Evolutionary conservation across 2,113 vertebrate species (phyloP).

Genomic region (Corythaeola cristata): DNA sequence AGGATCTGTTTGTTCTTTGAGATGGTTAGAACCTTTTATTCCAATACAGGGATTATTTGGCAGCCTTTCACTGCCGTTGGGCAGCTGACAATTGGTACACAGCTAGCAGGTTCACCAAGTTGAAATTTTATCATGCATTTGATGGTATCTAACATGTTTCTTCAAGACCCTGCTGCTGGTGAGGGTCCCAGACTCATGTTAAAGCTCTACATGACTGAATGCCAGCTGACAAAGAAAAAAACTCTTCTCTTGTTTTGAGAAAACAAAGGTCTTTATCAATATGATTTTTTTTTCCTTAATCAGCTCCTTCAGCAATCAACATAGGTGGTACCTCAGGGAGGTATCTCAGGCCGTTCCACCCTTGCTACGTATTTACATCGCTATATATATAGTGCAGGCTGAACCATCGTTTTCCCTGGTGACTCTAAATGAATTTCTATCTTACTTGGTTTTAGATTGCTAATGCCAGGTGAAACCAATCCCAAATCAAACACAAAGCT

Average conservation of each 20-base stretch:
- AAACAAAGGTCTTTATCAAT: background rate
- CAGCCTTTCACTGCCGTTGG: background rate
- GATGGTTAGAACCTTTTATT: background rate
- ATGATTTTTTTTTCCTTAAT: background rate
- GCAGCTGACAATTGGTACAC: background rate
- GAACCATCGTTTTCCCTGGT: background rate
- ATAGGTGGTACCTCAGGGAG: background rate
- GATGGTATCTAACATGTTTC: background rate
- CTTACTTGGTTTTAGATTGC: background rate
- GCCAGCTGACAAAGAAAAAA: background rate
- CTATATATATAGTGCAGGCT: too few relatives aligned
- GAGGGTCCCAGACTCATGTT: background rate
- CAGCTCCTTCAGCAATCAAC: background rate
- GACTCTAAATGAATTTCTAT: background rate
- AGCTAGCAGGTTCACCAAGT: background rate
- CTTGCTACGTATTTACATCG: background rate
- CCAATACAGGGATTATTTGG: background rate
- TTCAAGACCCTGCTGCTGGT: background rate
- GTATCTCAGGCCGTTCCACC: background rate
- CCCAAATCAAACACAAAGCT: background rate
- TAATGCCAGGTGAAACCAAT: background rate
- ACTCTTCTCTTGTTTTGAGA: background rate
- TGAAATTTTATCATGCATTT: background rate
- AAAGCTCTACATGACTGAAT: background rate
- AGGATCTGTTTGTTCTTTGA: constrained; percentile 21